Percentiles rank a stretch among this genome's conserved stretches.
Evolutionary conservation across 1,140 invertebrate species (phyloP).

Genomic region (Aethina tumida): DNA sequence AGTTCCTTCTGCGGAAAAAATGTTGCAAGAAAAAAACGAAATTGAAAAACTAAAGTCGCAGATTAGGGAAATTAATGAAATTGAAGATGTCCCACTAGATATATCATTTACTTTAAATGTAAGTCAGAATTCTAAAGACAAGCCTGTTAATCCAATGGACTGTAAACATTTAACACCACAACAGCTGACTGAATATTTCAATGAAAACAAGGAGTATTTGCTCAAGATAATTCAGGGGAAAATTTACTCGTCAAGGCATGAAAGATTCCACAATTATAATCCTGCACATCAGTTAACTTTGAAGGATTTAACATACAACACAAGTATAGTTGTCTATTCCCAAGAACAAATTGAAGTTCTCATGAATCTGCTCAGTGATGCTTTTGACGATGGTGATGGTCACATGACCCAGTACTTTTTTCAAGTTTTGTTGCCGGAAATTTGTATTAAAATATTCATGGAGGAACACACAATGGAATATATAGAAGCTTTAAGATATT

Average conservation of each 20-base stretch:
- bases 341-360: conserved; percentile 17
- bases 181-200: conserved; percentile 13
- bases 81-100: conserved; percentile 6
- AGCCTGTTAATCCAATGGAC: conserved; percentile 9
- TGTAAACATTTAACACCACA: conserved; percentile 19
- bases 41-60: conserved; percentile 11
- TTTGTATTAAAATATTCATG: conserved; percentile 26
- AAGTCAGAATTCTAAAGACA: conserved; percentile 1
- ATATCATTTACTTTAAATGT: conserved; percentile 4
- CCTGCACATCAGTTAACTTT: conserved; percentile 1
- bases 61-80: conserved; percentile 9
- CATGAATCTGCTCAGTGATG: conserved; percentile 10
- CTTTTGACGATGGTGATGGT: conserved; percentile 18
- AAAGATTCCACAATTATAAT: conserved; percentile 10
- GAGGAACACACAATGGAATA: conserved; percentile 16
- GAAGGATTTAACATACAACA: conserved; percentile 19
- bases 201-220: conserved; percentile 10
- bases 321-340: conserved; percentile 19
- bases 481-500: conserved; percentile 14
- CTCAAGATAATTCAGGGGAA: conserved; percentile 15
- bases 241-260: conserved; percentile 14
- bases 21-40: conserved; percentile 14
- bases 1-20: conserved; percentile 17
- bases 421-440: conserved; percentile 24
- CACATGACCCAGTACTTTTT: conserved; percentile 19